Evolutionary conservation across 1,140 invertebrate species (phyloP).

Genomic region (Drosophila fuyamai): DNA sequence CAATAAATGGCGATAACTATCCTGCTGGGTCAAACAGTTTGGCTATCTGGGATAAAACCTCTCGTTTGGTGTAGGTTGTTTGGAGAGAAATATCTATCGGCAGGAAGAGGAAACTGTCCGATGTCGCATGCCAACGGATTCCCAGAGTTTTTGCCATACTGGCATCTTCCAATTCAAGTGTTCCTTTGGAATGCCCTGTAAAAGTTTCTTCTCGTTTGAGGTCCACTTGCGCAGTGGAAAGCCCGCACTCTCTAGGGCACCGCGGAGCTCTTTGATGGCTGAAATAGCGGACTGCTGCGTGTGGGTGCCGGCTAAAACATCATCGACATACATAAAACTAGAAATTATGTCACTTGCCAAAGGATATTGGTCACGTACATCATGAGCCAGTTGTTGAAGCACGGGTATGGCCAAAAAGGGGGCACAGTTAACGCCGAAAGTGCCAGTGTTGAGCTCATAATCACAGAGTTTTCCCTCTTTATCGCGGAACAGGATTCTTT

Average conservation of each 20-base stretch:
- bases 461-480: not conserved
- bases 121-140: constrained; percentile 9
- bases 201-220: not conserved
- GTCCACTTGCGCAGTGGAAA: not conserved
- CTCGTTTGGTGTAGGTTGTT: not conserved
- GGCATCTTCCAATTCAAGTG: not conserved
- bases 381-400: not conserved
- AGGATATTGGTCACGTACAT: constrained; percentile 3
- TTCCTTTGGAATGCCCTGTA: constrained; percentile 1
- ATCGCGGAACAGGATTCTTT: not conserved
- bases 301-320: not conserved
- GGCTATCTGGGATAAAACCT: constrained; percentile 1
- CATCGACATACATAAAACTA: not conserved
- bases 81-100: not conserved
- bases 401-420: not conserved
- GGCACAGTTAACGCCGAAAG: not conserved
- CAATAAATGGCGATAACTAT: not conserved
- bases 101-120: not conserved
- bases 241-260: not conserved
- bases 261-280: not conserved
- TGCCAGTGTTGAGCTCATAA: not conserved
- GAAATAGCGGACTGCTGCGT: not conserved
- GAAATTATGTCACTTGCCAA: not conserved
- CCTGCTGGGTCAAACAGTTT: constrained; percentile 5
- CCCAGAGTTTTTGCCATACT: constrained; percentile 1